A percentile compares a stretch with the other conserved stretches of the same genome.
phyloP scores from a whole-genome alignment of 2,888 invertebrate species.

The Scotopteryx bipunctaria region DNA sequence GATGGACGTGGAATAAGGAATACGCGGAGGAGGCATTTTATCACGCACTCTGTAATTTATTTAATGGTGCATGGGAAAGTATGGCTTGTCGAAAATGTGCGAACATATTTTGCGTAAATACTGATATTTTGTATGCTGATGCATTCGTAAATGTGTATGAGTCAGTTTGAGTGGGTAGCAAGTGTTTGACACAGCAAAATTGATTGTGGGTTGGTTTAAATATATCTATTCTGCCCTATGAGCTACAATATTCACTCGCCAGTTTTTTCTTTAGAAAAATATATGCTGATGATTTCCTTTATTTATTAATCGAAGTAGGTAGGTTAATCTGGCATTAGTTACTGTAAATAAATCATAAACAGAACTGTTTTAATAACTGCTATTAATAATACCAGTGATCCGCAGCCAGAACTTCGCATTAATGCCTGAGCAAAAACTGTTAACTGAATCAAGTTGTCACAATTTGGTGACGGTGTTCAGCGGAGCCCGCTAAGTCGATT shows the following conservation, averaged over 20 bases:
- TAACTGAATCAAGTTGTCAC: slow-evolving; percentile 37
- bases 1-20: slow-evolving; percentile 41
- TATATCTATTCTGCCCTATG: too few relatives aligned
- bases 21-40: slow-evolving; percentile 42
- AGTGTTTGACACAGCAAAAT: too few relatives aligned
- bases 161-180: slow-evolving; percentile 1
- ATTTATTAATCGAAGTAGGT: too few relatives aligned
- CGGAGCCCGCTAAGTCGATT: slow-evolving; percentile 37
- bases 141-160: slow-evolving; percentile 4
- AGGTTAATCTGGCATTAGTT: too few relatives aligned
- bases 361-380: background rate
- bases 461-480: slow-evolving; percentile 35
- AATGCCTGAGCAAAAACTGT: slow-evolving; percentile 26
- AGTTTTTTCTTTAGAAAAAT: too few relatives aligned
- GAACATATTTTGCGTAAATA: slow-evolving; percentile 7
- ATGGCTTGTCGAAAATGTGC: slow-evolving; percentile 24
- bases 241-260: too few relatives aligned
- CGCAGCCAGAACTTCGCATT: slow-evolving; percentile 17
- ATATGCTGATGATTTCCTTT: too few relatives aligned
- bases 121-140: slow-evolving; percentile 14
- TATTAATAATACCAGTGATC: slow-evolving; percentile 14
- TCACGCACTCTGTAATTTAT: slow-evolving; percentile 33
- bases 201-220: background rate
- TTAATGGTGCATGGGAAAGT: slow-evolving; percentile 37
- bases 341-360: background rate